These are phyloP conservation scores for Pollenia angustigena DNA, from an alignment of 2,888 invertebrate genomes.

Conservation along the genomic window DNA sequence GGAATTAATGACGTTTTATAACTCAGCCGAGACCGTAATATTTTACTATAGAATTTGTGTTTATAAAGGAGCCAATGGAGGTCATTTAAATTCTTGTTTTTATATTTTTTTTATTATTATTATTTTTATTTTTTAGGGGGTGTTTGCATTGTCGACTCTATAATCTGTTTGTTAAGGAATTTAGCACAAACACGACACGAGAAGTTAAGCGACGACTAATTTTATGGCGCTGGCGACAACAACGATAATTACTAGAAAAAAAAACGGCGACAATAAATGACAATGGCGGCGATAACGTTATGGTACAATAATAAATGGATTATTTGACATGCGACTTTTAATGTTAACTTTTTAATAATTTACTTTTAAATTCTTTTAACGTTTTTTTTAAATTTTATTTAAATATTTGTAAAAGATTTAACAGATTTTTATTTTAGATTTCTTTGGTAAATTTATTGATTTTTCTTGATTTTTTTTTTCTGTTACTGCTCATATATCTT, in stretches of 20 bases:
- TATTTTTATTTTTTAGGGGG: slow-evolving; percentile 12
- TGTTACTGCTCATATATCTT: slow-evolving; percentile 17
- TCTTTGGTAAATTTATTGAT: slow-evolving; percentile 50
- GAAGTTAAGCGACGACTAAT: not conserved
- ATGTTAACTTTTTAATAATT: not conserved
- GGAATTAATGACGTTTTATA: slow-evolving; percentile 51
- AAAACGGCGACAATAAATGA: slow-evolving; percentile 1
- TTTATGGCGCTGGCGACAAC: not conserved
- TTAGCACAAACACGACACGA: slow-evolving; percentile 46
- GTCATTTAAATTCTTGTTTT: slow-evolving; percentile 55
- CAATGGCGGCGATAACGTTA: slow-evolving; percentile 9
- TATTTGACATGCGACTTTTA: not conserved
- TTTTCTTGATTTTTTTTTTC: slow-evolving; percentile 50
- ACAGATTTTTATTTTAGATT: slow-evolving; percentile 13
- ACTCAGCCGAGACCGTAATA: slow-evolving; percentile 55
- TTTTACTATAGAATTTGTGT: slow-evolving; percentile 19
- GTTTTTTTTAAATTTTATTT: not conserved
- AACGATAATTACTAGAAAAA: not conserved
- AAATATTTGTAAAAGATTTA: not conserved
- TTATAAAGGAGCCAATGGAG: slow-evolving; percentile 53
- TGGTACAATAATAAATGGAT: not conserved
- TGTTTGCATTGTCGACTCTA: slow-evolving; percentile 3
- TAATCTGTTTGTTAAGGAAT: slow-evolving; percentile 32
- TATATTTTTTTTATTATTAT: slow-evolving; percentile 8
- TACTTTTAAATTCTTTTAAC: not conserved